Conservation (phyloP, 2,113 vertebrate genomes). For the Thryonomys swinderianus region DNA sequence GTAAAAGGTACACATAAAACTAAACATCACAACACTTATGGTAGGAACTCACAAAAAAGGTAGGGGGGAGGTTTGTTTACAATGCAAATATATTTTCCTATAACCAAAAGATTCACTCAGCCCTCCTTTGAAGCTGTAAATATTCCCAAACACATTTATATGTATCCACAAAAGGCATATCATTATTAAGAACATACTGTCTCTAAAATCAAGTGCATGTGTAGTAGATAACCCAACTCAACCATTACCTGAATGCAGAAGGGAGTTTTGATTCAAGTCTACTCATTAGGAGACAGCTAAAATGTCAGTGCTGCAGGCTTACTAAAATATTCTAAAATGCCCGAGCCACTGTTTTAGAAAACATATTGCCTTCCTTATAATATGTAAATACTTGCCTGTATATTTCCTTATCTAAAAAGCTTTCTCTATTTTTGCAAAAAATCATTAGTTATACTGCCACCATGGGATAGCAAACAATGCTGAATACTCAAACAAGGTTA, state of each 20-base stretch:
- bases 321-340: not conserved
- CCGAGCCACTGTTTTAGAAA: conserved; percentile 67
- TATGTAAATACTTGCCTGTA: conserved; percentile 73
- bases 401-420: conserved; percentile 85
- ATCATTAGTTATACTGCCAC: conserved; percentile 86
- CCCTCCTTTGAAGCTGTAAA: not conserved
- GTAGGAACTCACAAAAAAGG: not conserved
- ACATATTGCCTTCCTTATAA: conserved; percentile 68
- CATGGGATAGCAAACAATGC: conserved; percentile 87
- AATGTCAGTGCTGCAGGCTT: conserved; percentile 26
- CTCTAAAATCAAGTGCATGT: not conserved
- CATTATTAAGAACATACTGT: not conserved
- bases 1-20: not conserved
- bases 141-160: not conserved
- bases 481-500: conserved; percentile 84
- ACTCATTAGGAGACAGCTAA: conserved; percentile 19
- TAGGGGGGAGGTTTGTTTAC: not conserved
- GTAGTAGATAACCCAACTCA: not conserved
- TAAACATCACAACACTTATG: not conserved
- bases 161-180: not conserved
- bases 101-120: not conserved
- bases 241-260: not conserved
- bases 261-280: not conserved
- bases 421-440: conserved; percentile 78
- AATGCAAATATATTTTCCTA: not conserved